phyloP scores from a whole-genome alignment of 2,888 invertebrate species.

The Sturmia bella region DNA sequence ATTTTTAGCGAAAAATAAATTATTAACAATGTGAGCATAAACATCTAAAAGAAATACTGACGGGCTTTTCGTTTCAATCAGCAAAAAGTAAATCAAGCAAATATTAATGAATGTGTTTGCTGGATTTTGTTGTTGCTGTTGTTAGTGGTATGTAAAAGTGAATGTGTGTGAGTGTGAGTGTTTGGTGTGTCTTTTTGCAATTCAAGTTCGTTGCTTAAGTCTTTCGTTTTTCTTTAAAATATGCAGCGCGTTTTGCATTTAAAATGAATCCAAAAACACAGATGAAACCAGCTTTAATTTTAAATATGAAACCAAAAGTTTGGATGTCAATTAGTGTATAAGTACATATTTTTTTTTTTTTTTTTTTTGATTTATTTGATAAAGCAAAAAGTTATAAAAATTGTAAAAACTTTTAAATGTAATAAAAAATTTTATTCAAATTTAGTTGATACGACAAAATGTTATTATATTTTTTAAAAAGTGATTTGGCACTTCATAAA shows the following conservation, averaged over 20 bases:
- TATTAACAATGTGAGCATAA: constrained; percentile 35
- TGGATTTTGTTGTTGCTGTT: background rate
- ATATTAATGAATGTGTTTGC: background rate
- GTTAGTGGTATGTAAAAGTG: constrained; percentile 16
- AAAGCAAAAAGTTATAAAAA: constrained; percentile 18
- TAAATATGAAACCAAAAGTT: no score
- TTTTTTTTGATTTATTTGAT: background rate
- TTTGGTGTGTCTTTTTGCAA: background rate
- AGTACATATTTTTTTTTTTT: no score
- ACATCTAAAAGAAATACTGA: constrained; percentile 35
- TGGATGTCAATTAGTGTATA: no score
- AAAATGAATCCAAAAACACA: no score
- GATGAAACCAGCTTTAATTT: no score
- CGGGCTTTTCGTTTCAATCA: constrained; percentile 49
- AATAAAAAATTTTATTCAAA: no score
- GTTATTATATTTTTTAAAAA: no score
- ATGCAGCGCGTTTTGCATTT: no score
- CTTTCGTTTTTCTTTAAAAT: constrained; percentile 49
- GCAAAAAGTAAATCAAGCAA: constrained; percentile 33
- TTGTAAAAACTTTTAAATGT: no score
- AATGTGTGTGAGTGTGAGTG: background rate
- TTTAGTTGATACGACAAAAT: no score
- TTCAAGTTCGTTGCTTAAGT: constrained; percentile 66
- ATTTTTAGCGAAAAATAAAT: constrained; percentile 41
- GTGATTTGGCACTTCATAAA: no score